Evolutionary conservation across 1,140 invertebrate genomes (phyloP).

Genomic region (Hycleus phaleratus): DNA sequence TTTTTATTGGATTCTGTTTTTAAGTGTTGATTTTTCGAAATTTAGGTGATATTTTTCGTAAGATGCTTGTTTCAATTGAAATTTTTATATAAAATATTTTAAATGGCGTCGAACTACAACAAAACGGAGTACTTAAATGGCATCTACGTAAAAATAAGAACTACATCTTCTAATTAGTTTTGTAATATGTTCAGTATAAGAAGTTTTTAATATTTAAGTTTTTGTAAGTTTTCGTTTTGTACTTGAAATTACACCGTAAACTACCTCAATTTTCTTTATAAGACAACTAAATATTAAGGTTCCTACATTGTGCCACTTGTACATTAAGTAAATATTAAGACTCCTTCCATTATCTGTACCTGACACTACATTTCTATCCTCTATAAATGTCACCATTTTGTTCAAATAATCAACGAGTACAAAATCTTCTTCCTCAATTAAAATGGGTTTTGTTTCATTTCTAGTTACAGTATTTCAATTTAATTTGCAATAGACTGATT

Average conservation of each 20-base stretch:
- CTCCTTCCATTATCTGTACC: slow-evolving; percentile 17
- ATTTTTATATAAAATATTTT: neutral
- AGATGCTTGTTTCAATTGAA: slow-evolving; percentile 11
- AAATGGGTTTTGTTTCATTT: neutral
- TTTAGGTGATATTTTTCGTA: slow-evolving; percentile 27
- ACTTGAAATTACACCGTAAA: slow-evolving; percentile 10
- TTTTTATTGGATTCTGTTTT: slow-evolving; percentile 22
- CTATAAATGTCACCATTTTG: neutral
- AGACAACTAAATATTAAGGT: slow-evolving; percentile 5
- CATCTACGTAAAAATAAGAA: slow-evolving; percentile 29
- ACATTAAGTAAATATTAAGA: slow-evolving; percentile 16
- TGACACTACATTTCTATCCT: slow-evolving; percentile 1
- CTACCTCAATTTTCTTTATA: slow-evolving; percentile 24
- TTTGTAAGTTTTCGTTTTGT: neutral
- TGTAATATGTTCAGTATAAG: neutral
- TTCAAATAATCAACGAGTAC: neutral
- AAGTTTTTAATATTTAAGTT: neutral
- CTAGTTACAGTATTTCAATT: slow-evolving; percentile 7
- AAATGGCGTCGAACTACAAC: slow-evolving; percentile 27
- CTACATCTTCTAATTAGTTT: slow-evolving; percentile 17
- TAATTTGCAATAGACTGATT: slow-evolving; percentile 20
- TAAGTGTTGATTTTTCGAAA: slow-evolving; percentile 14
- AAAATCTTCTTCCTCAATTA: neutral
- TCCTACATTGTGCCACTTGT: slow-evolving; percentile 24
- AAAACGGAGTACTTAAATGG: slow-evolving; percentile 18